These are phyloP conservation scores for Anarsia innoxiella DNA, from an alignment of 2,888 invertebrate species.

Conservation along the genomic window DNA sequence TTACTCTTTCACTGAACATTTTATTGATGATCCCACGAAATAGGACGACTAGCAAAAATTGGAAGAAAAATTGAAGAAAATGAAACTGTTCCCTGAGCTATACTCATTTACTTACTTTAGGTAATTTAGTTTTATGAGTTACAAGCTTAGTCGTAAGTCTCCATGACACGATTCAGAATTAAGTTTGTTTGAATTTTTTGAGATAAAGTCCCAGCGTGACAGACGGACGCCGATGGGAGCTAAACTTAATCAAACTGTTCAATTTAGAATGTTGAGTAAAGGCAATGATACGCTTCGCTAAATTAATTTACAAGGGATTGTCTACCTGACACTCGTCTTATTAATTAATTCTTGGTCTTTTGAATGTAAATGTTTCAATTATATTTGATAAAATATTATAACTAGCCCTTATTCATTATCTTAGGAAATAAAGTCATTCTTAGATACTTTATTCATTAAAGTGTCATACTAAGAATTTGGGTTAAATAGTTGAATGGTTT, in stretches of 20 bases:
- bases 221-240: conserved; percentile 5
- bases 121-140: conserved; percentile 19
- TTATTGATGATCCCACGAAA: conserved; percentile 39
- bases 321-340: too few relatives aligned
- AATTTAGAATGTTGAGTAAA: conserved; percentile 1
- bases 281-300: too few relatives aligned
- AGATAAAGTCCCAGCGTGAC: conserved; percentile 5
- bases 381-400: too few relatives aligned
- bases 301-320: too few relatives aligned
- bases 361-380: too few relatives aligned
- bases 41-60: conserved; percentile 12
- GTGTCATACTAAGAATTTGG: too few relatives aligned
- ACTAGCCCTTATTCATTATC: too few relatives aligned
- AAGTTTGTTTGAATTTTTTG: conserved; percentile 13
- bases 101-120: conserved; percentile 12
- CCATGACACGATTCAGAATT: conserved; percentile 14
- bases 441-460: too few relatives aligned
- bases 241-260: conserved; percentile 10
- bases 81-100: conserved; percentile 11
- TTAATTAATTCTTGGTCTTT: too few relatives aligned
- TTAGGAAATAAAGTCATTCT: too few relatives aligned
- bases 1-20: conserved; percentile 32
- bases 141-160: conserved; percentile 15
- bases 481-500: too few relatives aligned
- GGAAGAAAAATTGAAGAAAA: conserved; percentile 12